phyloP scores from a whole-genome alignment of 1,140 invertebrate genomes.

The Drosophila santomea region DNA sequence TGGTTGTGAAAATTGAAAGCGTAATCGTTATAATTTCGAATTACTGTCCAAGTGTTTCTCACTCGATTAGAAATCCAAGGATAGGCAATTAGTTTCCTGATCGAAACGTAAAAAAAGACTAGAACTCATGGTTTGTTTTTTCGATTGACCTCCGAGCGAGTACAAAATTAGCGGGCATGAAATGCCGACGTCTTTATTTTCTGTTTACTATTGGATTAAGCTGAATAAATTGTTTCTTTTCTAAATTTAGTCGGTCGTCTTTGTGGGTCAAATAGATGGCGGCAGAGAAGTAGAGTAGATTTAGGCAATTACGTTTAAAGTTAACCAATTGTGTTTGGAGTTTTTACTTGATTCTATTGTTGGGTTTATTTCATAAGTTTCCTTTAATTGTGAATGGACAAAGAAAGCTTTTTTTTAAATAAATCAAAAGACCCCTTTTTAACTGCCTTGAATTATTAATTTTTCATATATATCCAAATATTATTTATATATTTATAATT shows the following conservation, averaged over 20 bases:
- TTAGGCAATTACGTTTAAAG: neutral
- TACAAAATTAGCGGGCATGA: constrained; percentile 72
- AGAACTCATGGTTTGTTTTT: constrained; percentile 9
- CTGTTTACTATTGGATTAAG: constrained; percentile 57
- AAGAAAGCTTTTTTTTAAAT: too few species aligned
- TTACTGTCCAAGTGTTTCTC: neutral
- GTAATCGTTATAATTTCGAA: neutral
- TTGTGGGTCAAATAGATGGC: constrained; percentile 61
- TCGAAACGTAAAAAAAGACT: constrained; percentile 21
- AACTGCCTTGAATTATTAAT: too few species aligned
- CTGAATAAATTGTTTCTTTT: constrained; percentile 64
- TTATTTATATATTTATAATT: too few species aligned
- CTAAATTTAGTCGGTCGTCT: constrained; percentile 56
- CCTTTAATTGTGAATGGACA: too few species aligned
- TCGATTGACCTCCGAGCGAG: constrained; percentile 61
- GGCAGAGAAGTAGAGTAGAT: constrained; percentile 8
- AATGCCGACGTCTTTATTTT: constrained; percentile 62
- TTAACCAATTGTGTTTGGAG: too few species aligned
- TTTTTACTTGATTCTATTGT: too few species aligned
- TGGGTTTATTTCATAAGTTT: too few species aligned
- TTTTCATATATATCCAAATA: too few species aligned
- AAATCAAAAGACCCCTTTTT: too few species aligned
- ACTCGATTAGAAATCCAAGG: neutral
- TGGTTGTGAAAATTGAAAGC: too few species aligned
- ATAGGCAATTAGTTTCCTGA: neutral